Base-by-base conservation (phyloP, 2,888 invertebrate genomes). In the Sceliomorpha sp. region DNA sequence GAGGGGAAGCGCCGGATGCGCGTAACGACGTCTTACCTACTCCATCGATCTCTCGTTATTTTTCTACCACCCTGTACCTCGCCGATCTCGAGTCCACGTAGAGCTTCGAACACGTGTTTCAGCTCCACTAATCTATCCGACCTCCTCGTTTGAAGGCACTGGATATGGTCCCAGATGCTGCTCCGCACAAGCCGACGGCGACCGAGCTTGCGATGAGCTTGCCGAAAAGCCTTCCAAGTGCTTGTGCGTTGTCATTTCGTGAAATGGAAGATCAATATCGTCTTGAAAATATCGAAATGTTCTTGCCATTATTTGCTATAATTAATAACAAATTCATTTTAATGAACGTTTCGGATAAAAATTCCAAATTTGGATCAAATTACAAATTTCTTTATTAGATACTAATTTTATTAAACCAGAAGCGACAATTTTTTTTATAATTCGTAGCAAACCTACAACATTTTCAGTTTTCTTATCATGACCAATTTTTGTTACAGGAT, bases 11-110 rank as follows among this genome's bases (percentile, higher is more conserved):
- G 56, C 87, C 88, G 84, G 84, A 86, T 88, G 88, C 76, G 68
- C 80, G 63, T 81, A 88, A 88, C 87, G 87, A 84, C 84, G 82
- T 88, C 88, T 88, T 88, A 86, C 85, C 78, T 84, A 86, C 85
- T 85, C 82, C 80, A 82, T 85, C 79, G 79, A 73, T 66, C 66
- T 67, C 68, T 67, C 70, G 75, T 84, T 84, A 85, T 87, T 87
- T 88, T 87, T 85, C 80, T 78, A 62, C 83, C 78, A 79, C 78
- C 82, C 79, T 68, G 36, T 47, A 64, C 70, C 36, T 66, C 60
- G 62, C 53, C 64, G 67, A 70, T 72, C 68, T 60, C 69, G 48
- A 63, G 74, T 69, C 72, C 76, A 62, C 70, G 72, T 72, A 58
- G 76, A 76, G 67, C 78, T 76, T 82, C 78, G 85, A 87, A 88